Conservation (phyloP, 2,797 vertebrate species). For the Furcifer pardalis region DNA sequence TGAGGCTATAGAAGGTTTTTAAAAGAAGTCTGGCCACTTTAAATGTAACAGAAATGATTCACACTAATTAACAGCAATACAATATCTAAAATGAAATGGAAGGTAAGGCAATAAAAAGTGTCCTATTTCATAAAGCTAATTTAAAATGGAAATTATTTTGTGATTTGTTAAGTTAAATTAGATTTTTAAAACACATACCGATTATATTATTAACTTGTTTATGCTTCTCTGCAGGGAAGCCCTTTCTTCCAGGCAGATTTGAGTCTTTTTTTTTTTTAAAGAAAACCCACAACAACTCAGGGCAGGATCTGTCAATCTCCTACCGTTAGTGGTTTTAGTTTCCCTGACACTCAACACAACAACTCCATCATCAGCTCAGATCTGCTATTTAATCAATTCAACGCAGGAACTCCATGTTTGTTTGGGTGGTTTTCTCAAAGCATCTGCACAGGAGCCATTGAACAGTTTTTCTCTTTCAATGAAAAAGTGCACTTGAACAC, state of each 20-base stretch:
- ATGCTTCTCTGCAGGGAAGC: background rate
- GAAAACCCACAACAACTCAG: background rate
- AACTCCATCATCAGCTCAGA: background rate
- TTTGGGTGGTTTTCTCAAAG: background rate
- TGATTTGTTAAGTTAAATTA: background rate
- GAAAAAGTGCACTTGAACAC: background rate
- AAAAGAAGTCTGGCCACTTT: background rate
- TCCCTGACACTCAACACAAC: background rate
- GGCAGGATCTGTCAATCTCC: background rate
- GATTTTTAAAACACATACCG: background rate
- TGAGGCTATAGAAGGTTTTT: background rate
- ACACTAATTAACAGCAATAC: background rate
- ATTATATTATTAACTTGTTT: background rate
- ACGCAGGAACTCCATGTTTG: background rate
- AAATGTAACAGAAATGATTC: background rate
- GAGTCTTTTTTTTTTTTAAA: background rate
- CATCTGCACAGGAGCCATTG: background rate
- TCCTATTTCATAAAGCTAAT: background rate
- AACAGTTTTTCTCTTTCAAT: background rate
- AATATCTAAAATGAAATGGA: background rate
- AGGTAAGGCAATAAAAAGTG: background rate
- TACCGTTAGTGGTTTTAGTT: background rate
- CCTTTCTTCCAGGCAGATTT: background rate
- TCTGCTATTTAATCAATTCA: conserved; percentile 13
- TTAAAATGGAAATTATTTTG: background rate